Evolutionary conservation across 1,140 invertebrate species (phyloP).

Genomic region (Aphelenchoides avenae): DNA sequence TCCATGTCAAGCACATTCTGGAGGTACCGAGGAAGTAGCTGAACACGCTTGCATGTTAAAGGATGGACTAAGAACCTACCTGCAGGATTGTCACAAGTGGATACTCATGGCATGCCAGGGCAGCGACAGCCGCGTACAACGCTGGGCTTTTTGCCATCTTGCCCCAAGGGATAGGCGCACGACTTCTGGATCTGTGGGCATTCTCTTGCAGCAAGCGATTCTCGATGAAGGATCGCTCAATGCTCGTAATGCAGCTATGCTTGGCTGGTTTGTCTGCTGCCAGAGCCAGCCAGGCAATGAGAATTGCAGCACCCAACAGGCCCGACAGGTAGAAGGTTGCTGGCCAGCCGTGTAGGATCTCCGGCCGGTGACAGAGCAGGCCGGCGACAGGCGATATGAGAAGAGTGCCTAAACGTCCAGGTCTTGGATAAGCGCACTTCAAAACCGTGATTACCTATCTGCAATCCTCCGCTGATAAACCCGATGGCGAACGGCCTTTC

Average conservation of each 20-base stretch:
- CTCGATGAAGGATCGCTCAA: constrained; percentile 34
- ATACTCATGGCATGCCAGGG: constrained; percentile 56
- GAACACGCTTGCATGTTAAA: too few species aligned
- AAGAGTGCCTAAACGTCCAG: constrained; percentile 43
- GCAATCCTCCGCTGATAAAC: constrained; percentile 54
- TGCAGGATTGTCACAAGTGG: constrained; percentile 59
- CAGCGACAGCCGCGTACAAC: constrained; percentile 51
- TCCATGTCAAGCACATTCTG: constrained; percentile 48
- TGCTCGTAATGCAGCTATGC: constrained; percentile 48
- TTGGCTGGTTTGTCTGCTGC: constrained; percentile 57
- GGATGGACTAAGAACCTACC: constrained; percentile 30
- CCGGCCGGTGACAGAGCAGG: constrained; percentile 38
- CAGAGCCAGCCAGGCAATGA: constrained; percentile 50
- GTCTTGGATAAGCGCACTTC: too few species aligned
- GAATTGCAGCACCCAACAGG: constrained; percentile 43
- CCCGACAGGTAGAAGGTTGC: constrained; percentile 57
- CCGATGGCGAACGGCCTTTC: constrained; percentile 56
- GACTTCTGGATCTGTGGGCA: constrained; percentile 50
- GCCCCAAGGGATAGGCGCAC: constrained; percentile 47
- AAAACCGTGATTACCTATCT: too few species aligned
- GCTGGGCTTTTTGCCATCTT: constrained; percentile 38
- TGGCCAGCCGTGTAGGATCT: constrained; percentile 49
- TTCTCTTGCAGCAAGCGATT: constrained; percentile 55
- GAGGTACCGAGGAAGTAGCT: constrained; percentile 55
- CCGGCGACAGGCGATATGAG: constrained; percentile 53